Evolutionary conservation across 2,888 invertebrate species (phyloP).

Genomic region (Pelosia muscerda): DNA sequence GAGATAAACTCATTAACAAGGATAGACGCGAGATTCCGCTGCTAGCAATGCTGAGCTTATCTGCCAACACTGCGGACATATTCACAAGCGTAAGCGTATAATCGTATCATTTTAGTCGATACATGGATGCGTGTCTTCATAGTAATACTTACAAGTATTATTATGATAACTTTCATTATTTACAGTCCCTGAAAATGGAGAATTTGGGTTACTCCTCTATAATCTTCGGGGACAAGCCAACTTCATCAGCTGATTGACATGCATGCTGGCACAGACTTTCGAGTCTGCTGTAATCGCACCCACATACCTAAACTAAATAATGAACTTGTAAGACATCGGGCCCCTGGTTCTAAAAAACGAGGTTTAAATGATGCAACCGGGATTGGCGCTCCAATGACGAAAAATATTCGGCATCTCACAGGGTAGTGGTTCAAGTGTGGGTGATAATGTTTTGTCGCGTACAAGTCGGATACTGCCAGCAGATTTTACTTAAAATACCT

Average conservation of each 20-base stretch:
- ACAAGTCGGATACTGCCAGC: too few species aligned
- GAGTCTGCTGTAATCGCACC: not conserved
- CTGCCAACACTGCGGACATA: constrained; percentile 53
- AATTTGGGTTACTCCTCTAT: too few species aligned
- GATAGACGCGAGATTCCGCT: constrained; percentile 83
- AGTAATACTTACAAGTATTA: not conserved
- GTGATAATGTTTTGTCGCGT: too few species aligned
- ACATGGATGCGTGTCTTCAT: too few species aligned
- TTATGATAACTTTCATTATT: not conserved
- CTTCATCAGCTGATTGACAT: not conserved
- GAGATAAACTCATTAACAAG: constrained; percentile 87
- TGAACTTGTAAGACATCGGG: too few species aligned
- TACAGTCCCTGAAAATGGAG: too few species aligned
- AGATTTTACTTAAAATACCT: not conserved
- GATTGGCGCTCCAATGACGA: too few species aligned
- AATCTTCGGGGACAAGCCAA: not conserved
- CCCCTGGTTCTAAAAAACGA: too few species aligned
- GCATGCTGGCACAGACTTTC: not conserved
- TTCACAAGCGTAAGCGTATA: constrained; percentile 44
- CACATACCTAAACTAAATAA: not conserved
- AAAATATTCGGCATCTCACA: too few species aligned
- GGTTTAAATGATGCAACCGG: too few species aligned
- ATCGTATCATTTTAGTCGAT: not conserved
- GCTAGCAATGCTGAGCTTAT: constrained; percentile 77
- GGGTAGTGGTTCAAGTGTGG: too few species aligned